These are phyloP conservation scores for Sparus aurata DNA, from an alignment of 2,797 vertebrate genomes.

Conservation along the genomic window DNA sequence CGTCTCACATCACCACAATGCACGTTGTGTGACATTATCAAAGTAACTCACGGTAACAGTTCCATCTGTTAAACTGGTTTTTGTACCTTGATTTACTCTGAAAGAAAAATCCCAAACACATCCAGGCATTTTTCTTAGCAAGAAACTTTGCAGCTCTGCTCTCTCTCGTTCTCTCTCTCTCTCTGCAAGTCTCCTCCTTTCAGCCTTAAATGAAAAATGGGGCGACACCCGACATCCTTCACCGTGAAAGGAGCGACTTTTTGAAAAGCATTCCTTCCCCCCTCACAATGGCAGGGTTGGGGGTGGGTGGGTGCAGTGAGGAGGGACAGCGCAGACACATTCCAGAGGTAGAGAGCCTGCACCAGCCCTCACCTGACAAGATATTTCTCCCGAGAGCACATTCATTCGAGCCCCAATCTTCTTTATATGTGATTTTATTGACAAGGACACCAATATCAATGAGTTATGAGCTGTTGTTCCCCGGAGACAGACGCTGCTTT, in stretches of 20 bases:
- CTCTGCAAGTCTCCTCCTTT: conserved; percentile 18
- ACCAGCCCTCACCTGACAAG: conserved; percentile 71
- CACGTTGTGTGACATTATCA: conserved; percentile 10
- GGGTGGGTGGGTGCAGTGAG: conserved; percentile 1
- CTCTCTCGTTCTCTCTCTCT: not conserved
- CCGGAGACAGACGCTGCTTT: conserved; percentile 56
- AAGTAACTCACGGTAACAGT: conserved; percentile 11
- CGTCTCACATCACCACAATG: conserved; percentile 18
- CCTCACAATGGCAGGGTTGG: conserved; percentile 73
- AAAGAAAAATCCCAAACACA: conserved; percentile 1
- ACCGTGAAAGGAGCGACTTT: conserved; percentile 69
- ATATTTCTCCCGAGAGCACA: conserved; percentile 73
- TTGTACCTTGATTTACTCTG: conserved; percentile 1
- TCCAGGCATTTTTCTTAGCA: conserved; percentile 11
- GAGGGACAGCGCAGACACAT: conserved; percentile 63
- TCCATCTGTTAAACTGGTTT: not conserved
- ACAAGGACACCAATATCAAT: conserved; percentile 75
- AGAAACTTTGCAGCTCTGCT: conserved; percentile 33
- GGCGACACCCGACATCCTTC: conserved; percentile 74
- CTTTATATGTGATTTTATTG: conserved; percentile 78
- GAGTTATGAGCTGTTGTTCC: conserved; percentile 78
- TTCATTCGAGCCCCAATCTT: conserved; percentile 75
- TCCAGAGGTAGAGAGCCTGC: conserved; percentile 69
- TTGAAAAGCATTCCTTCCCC: conserved; percentile 80
- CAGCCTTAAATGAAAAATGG: conserved; percentile 63